Percentiles rank a stretch among this genome's conserved stretches.
Conservation (phyloP, 2,888 invertebrate genomes). For the Perizoma affinitatum region DNA sequence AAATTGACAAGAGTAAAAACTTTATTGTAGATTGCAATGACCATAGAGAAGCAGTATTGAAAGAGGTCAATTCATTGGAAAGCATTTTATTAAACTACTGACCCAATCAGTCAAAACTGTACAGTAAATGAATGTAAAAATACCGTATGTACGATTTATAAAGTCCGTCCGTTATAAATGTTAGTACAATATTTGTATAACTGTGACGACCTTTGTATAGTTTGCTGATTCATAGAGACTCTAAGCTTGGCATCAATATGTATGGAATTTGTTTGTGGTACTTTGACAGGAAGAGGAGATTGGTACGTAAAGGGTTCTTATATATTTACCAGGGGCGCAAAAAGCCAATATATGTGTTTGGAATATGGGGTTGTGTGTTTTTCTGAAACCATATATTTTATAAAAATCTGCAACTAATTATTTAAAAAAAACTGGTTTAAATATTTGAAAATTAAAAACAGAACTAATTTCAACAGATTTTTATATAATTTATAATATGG, state of each 20-base stretch:
- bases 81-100: conserved; percentile 1
- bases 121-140: conserved; percentile 15
- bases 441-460: too few species aligned
- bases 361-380: too few species aligned
- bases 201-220: conserved; percentile 19
- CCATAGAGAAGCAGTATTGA: not conserved
- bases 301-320: not conserved
- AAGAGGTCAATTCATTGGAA: not conserved
- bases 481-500: too few species aligned
- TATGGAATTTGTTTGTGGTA: conserved; percentile 15
- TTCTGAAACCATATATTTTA: too few species aligned
- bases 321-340: not conserved
- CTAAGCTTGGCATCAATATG: conserved; percentile 9
- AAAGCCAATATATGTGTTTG: too few species aligned
- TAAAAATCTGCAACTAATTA: too few species aligned
- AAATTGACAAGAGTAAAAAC: too few species aligned
- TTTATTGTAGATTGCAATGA: not conserved
- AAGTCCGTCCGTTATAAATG: conserved; percentile 17
- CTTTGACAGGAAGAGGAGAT: conserved; percentile 27
- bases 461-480: too few species aligned
- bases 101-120: conserved; percentile 7
- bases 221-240: conserved; percentile 15
- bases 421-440: too few species aligned
- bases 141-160: conserved; percentile 13
- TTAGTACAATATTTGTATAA: conserved; percentile 10